phyloP scores from a whole-genome alignment of 2,797 vertebrate species.

The Scarus forsteni region DNA sequence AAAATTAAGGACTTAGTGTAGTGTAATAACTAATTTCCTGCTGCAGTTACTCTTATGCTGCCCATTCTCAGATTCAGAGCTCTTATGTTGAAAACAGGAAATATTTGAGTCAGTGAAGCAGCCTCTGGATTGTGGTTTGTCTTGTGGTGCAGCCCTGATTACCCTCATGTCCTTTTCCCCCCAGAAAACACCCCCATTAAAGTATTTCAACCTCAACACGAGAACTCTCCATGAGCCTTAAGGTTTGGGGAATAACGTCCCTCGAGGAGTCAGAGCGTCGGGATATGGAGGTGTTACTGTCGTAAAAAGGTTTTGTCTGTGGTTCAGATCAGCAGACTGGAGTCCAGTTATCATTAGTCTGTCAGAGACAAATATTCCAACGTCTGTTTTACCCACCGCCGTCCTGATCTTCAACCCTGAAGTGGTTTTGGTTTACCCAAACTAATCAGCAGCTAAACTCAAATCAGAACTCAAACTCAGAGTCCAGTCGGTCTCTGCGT shows the following conservation, averaged over 20 bases:
- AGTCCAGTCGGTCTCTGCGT: not conserved
- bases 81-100: slow-evolving; percentile 33
- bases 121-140: slow-evolving; percentile 32
- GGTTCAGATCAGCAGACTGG: slow-evolving; percentile 31
- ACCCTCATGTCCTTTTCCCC: slow-evolving; percentile 4
- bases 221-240: slow-evolving; percentile 30
- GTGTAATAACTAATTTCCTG: slow-evolving; percentile 46
- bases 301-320: slow-evolving; percentile 26
- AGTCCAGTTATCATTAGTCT: slow-evolving; percentile 16
- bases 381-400: slow-evolving; percentile 13
- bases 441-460: slow-evolving; percentile 40
- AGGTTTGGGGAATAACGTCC: slow-evolving; percentile 36
- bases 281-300: slow-evolving; percentile 44
- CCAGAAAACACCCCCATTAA: slow-evolving; percentile 10
- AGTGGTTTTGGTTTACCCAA: slow-evolving; percentile 39
- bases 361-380: slow-evolving; percentile 19
- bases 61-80: slow-evolving; percentile 37
- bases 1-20: slow-evolving; percentile 37
- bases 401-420: slow-evolving; percentile 30
- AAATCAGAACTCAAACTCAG: slow-evolving; percentile 11
- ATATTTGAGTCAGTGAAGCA: slow-evolving; percentile 12
- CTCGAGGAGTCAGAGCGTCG: slow-evolving; percentile 23
- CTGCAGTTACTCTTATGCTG: slow-evolving; percentile 41
- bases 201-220: slow-evolving; percentile 27
- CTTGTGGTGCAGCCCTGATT: slow-evolving; percentile 27